phyloP scores from a whole-genome alignment of 92 coral and sea anemone species.

The Epizoanthus scotinus region DNA sequence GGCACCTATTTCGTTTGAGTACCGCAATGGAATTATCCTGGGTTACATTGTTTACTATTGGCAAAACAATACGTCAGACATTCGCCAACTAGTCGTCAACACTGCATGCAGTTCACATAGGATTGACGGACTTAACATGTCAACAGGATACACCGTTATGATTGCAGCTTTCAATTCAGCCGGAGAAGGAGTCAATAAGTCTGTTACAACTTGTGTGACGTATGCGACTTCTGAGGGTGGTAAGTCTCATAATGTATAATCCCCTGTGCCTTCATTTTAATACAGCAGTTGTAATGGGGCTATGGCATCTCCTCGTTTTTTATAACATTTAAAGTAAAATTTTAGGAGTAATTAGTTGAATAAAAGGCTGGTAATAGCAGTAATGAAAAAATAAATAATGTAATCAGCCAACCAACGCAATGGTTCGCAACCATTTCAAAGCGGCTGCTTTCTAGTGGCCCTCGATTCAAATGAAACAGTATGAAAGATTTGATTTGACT shows the following conservation, averaged over 20 bases:
- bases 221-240: conserved; percentile 4
- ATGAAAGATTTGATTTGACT: too few species aligned
- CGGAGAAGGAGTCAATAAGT: neutral
- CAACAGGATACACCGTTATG: neutral
- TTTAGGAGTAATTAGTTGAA: too few species aligned
- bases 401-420: too few species aligned
- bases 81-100: neutral
- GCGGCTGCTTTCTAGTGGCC: too few species aligned
- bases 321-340: too few species aligned
- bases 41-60: conserved; percentile 7
- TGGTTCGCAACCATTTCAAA: too few species aligned
- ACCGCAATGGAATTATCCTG: conserved; percentile 17
- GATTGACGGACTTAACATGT: neutral
- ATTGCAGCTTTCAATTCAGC: conserved; percentile 12
- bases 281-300: too few species aligned
- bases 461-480: too few species aligned
- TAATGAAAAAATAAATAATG: too few species aligned
- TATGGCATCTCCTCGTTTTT: too few species aligned
- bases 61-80: neutral
- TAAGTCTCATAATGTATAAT: neutral
- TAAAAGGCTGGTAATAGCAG: too few species aligned
- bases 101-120: neutral
- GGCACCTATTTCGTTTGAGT: conserved; percentile 24
- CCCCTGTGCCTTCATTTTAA: too few species aligned
- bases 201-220: neutral